phyloP scores from a whole-genome alignment of 2,113 vertebrate species.

The Caranx ignobilis region DNA sequence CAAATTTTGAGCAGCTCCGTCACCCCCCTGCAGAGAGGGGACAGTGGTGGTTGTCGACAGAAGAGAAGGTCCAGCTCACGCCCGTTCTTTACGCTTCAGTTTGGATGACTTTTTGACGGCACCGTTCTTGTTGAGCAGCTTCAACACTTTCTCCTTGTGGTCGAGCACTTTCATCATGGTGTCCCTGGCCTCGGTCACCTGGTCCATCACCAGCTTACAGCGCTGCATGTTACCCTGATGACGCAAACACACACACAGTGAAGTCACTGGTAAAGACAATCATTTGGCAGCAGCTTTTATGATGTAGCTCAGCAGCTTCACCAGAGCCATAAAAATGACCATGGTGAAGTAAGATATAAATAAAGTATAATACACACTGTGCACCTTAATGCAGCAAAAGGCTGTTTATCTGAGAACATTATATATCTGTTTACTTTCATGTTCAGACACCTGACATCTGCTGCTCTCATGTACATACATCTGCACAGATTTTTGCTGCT shows the following conservation, averaged over 20 bases:
- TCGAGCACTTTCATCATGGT: slow-evolving; percentile 99
- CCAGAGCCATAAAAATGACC: background rate
- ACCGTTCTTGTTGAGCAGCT: slow-evolving; percentile 98
- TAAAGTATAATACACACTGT: background rate
- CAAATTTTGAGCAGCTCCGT: slow-evolving; percentile 69
- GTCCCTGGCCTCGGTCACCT: slow-evolving; percentile 97
- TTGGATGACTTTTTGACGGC: slow-evolving; percentile 96
- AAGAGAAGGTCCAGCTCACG: slow-evolving; percentile 73
- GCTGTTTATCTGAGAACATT: too few species aligned
- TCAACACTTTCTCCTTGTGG: slow-evolving; percentile 97
- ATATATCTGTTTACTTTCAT: too few species aligned
- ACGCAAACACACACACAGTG: background rate
- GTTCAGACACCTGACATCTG: background rate
- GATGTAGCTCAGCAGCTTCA: background rate
- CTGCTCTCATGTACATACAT: background rate
- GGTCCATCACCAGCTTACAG: slow-evolving; percentile 99
- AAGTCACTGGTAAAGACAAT: background rate
- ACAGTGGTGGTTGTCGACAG: background rate
- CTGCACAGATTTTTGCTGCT: background rate
- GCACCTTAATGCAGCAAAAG: too few species aligned
- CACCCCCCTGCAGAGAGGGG: slow-evolving; percentile 17
- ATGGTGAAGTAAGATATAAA: background rate
- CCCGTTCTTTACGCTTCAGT: slow-evolving; percentile 96
- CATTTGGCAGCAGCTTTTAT: background rate
- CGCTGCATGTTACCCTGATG: slow-evolving; percentile 98